These are phyloP conservation scores for Epinephelus lanceolatus DNA, from an alignment of 2,113 vertebrate species.

Conservation along the genomic window DNA sequence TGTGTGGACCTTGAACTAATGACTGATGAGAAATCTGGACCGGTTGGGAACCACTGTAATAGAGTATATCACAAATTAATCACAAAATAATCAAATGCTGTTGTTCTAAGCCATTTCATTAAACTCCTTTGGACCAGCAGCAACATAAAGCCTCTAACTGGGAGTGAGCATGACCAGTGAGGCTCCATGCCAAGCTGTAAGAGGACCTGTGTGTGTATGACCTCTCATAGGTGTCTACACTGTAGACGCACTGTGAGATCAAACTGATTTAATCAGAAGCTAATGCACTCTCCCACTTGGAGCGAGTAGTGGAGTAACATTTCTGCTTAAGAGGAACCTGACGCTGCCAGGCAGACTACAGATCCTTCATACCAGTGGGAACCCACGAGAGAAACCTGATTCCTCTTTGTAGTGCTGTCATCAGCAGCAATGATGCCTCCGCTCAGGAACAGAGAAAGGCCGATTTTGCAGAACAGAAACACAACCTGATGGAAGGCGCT, in stretches of 20 bases:
- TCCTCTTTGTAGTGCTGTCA: slow-evolving; percentile 72
- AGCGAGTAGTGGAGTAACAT: slow-evolving; percentile 30
- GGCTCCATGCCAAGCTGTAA: slow-evolving; percentile 12
- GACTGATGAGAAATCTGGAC: too few species aligned
- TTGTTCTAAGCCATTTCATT: slow-evolving; percentile 1
- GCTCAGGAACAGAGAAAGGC: slow-evolving; percentile 55
- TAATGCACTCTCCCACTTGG: slow-evolving; percentile 23
- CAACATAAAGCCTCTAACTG: neutral
- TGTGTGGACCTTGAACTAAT: too few species aligned
- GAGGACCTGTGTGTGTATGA: slow-evolving; percentile 15
- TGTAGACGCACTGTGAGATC: slow-evolving; percentile 8
- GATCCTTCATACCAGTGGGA: slow-evolving; percentile 47
- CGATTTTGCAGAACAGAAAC: slow-evolving; percentile 57
- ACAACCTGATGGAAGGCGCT: slow-evolving; percentile 17
- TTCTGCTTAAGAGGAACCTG: slow-evolving; percentile 60
- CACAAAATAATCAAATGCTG: neutral
- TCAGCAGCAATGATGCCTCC: slow-evolving; percentile 53
- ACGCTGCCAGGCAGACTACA: slow-evolving; percentile 48
- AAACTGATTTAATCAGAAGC: slow-evolving; percentile 51
- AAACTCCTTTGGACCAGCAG: neutral
- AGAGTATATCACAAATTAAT: neutral
- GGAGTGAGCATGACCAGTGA: neutral
- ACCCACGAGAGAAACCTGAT: slow-evolving; percentile 59
- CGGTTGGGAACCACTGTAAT: too few species aligned
- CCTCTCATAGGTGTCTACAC: slow-evolving; percentile 29